Evolutionary conservation across 2,113 vertebrate genomes (phyloP).

Genomic region (Oncorhynchus mykiss): DNA sequence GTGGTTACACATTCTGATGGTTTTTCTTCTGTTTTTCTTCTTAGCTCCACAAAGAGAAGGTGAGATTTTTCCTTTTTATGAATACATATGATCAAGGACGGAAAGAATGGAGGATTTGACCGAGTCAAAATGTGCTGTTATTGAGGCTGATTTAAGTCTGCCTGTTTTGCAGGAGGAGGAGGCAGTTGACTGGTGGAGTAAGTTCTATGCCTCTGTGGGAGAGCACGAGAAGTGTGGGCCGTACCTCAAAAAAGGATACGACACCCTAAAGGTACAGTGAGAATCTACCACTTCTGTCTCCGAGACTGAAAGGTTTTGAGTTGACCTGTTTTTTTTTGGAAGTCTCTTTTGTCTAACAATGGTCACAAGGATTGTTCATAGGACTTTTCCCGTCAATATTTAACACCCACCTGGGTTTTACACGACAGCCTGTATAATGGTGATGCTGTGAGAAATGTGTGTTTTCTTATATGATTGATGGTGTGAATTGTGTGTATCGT

Average conservation of each 20-base stretch:
- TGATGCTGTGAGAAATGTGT: too few species aligned
- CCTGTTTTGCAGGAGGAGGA: constrained; percentile 86
- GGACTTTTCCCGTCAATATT: neutral
- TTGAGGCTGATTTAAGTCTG: neutral
- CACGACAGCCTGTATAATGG: too few species aligned
- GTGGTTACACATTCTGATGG: constrained; percentile 28
- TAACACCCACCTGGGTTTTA: too few species aligned
- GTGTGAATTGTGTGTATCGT: too few species aligned
- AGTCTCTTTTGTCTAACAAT: too few species aligned
- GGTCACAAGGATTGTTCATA: too few species aligned
- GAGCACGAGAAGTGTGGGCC: constrained; percentile 88
- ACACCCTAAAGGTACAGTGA: constrained; percentile 84
- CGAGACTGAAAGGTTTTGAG: neutral
- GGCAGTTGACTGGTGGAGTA: constrained; percentile 97
- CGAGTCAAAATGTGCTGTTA: neutral
- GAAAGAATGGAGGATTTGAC: too few species aligned
- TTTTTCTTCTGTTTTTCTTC: too few species aligned
- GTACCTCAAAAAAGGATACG: constrained; percentile 93
- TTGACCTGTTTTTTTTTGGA: neutral
- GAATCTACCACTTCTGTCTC: neutral
- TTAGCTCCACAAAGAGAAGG: too few species aligned
- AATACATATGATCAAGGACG: too few species aligned
- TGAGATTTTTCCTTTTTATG: too few species aligned
- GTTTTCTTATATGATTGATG: too few species aligned
- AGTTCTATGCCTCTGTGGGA: constrained; percentile 91